These are phyloP conservation scores for Adelosebastes latens DNA, from an alignment of 2,797 vertebrate species.

Conservation along the genomic window DNA sequence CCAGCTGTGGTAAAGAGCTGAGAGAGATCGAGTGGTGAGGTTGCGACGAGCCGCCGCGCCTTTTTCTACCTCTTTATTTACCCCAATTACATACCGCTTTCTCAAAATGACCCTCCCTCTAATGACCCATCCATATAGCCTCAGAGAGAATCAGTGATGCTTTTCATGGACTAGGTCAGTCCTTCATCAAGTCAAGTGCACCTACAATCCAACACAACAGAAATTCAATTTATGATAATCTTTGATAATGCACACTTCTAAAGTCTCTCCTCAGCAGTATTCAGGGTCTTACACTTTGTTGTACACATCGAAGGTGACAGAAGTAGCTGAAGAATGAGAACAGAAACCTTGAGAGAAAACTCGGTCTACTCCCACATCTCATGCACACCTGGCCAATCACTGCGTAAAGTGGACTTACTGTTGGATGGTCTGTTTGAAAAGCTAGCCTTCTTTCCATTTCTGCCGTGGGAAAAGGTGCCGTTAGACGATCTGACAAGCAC, in stretches of 20 bases:
- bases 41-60: background rate
- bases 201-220: background rate
- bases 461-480: fast-evolving
- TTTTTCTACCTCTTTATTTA: background rate
- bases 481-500: background rate
- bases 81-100: background rate
- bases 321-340: no score
- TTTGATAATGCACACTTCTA: background rate
- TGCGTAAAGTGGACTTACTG: no score
- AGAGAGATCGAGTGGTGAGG: background rate
- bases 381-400: no score
- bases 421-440: background rate
- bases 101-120: background rate
- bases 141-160: background rate
- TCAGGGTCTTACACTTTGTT: background rate
- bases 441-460: no score
- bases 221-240: background rate
- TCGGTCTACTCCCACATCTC: no score
- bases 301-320: no score
- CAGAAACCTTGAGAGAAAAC: no score
- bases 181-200: background rate
- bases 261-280: background rate
- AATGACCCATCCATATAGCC: background rate
- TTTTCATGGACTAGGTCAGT: background rate
- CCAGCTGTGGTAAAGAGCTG: background rate